Percentiles rank a stretch among this genome's conserved stretches.
Conservation (phyloP, 2,888 invertebrate genomes). For the Clostera curtula region DNA sequence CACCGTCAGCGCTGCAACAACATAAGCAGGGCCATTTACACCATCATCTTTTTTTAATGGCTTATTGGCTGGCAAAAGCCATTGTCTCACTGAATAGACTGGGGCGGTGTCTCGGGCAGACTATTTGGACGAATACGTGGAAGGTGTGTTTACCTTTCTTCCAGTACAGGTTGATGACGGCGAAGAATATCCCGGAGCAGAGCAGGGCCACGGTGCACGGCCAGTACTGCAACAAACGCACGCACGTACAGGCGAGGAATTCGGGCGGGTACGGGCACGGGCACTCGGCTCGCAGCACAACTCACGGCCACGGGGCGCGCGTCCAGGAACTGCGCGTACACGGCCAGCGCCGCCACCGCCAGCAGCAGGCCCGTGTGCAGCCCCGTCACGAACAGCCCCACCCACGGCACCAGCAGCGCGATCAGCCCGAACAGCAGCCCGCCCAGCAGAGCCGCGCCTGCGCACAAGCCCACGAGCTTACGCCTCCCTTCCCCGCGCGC, state of each 20-base stretch:
- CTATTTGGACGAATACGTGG: no score
- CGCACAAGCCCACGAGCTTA: constrained; percentile 4
- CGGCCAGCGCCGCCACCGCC: constrained; percentile 74
- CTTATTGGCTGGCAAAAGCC: no score
- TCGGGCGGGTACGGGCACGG: background rate
- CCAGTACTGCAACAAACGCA: constrained; percentile 76
- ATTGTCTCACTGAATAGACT: no score
- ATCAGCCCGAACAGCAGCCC: constrained; percentile 86
- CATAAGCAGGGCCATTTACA: constrained; percentile 20
- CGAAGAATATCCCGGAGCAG: constrained; percentile 79
- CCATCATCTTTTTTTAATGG: background rate
- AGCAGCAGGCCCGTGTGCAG: constrained; percentile 83
- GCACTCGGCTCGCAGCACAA: constrained; percentile 12
- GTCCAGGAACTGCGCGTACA: constrained; percentile 76
- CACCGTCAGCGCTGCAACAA: constrained; percentile 77
- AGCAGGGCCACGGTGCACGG: constrained; percentile 80
- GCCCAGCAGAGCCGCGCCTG: constrained; percentile 81
- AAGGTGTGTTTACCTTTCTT: constrained; percentile 75
- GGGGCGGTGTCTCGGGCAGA: no score
- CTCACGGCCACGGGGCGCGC: constrained; percentile 72
- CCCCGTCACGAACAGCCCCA: constrained; percentile 87
- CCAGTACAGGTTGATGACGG: constrained; percentile 82
- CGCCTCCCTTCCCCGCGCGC: constrained; percentile 1
- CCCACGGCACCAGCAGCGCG: constrained; percentile 87
- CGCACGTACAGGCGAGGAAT: constrained; percentile 4